Percentiles rank a stretch among this genome's conserved stretches.
phyloP scores from a whole-genome alignment of 2,113 vertebrate genomes.

The Ptilonorhynchus violaceus region DNA sequence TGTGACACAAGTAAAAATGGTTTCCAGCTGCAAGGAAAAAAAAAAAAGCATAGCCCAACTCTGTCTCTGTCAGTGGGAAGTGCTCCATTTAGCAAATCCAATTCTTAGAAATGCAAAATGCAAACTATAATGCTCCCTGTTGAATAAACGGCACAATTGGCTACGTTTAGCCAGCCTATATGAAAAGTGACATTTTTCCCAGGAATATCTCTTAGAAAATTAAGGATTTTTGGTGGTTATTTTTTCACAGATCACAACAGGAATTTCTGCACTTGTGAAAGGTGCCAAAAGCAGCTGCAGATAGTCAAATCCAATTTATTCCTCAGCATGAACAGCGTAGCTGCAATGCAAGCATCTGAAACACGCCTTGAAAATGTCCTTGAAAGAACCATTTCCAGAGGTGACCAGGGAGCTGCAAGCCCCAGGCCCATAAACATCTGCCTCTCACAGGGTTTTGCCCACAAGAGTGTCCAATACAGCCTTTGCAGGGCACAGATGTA shows the following conservation, averaged over 20 bases:
- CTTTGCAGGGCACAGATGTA: neutral
- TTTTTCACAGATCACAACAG: neutral
- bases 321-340: neutral
- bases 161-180: neutral
- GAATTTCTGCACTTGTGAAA: conserved; percentile 19
- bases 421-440: neutral
- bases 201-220: neutral
- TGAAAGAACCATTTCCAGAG: neutral
- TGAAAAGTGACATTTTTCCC: neutral
- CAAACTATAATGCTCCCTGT: neutral
- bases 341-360: conserved; percentile 11
- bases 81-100: conserved; percentile 35
- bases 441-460: neutral
- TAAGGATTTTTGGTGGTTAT: neutral
- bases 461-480: neutral
- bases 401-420: neutral
- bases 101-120: conserved; percentile 21
- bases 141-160: neutral
- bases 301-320: conserved; percentile 45
- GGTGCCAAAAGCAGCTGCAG: conserved; percentile 51
- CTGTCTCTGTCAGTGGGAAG: neutral
- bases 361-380: neutral
- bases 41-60: neutral
- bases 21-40: neutral
- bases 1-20: neutral